Conservation (phyloP, 2,113 vertebrate genomes). For the Potamarius usumacintae region DNA sequence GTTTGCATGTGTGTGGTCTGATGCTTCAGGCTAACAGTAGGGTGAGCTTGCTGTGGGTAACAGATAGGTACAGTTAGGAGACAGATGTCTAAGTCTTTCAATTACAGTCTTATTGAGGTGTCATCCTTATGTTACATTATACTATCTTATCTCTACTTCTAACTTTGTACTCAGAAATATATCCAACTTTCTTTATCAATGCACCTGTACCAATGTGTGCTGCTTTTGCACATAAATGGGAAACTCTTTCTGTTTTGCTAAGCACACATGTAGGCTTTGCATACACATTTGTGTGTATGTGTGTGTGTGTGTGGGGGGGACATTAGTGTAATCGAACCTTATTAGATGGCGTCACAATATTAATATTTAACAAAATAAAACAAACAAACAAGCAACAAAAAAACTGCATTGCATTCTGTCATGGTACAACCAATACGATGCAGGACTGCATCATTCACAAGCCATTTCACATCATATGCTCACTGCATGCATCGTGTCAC, state of each 20-base stretch:
- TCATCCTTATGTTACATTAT: conserved; percentile 59
- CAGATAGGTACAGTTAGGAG: not conserved
- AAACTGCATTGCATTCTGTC: not conserved
- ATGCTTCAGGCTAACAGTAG: conserved; percentile 16
- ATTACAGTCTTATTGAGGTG: conserved; percentile 67
- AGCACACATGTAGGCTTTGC: not conserved
- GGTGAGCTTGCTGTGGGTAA: not conserved
- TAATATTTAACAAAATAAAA: not conserved
- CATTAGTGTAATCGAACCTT: conserved; percentile 13
- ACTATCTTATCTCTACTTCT: conserved; percentile 54
- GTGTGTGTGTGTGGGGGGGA: not conserved
- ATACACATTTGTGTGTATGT: not conserved
- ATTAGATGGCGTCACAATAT: not conserved
- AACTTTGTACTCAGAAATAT: conserved; percentile 57
- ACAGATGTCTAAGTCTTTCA: conserved; percentile 14
- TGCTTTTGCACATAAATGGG: not conserved
- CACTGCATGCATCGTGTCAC: no score
- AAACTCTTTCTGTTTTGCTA: not conserved
- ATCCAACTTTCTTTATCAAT: conserved; percentile 6
- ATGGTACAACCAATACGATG: not conserved
- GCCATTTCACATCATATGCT: no score
- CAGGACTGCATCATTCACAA: not conserved
- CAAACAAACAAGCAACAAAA: not conserved
- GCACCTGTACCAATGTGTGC: not conserved
- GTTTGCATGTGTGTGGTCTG: conserved; percentile 32